phyloP scores from a whole-genome alignment of 2,888 invertebrate species.

The Platycheirus albimanus region DNA sequence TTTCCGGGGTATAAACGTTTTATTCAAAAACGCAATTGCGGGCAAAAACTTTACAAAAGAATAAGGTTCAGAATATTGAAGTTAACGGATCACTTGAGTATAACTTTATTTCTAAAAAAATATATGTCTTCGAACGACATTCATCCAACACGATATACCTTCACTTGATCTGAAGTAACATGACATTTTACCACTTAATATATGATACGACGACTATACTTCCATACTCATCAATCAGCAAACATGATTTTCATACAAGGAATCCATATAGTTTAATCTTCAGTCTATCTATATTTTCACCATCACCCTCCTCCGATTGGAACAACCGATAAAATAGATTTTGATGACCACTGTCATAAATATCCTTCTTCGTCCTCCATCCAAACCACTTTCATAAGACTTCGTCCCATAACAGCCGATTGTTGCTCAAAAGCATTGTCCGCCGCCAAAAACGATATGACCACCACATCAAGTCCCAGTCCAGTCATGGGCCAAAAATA shows the following conservation, averaged over 20 bases:
- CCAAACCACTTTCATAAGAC: not conserved
- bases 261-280: conserved; percentile 34
- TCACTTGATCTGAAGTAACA: not conserved
- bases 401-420: conserved; percentile 41
- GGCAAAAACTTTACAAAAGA: too few relatives aligned
- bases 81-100: too few relatives aligned
- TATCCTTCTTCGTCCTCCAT: conserved; percentile 30
- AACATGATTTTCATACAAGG: conserved; percentile 48
- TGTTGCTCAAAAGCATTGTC: conserved; percentile 36
- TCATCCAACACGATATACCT: not conserved
- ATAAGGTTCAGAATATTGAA: too few relatives aligned
- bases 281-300: conserved; percentile 24
- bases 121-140: too few relatives aligned
- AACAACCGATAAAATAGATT: conserved; percentile 69
- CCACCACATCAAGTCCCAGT: conserved; percentile 32
- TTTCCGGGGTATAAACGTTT: too few relatives aligned
- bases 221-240: conserved; percentile 50
- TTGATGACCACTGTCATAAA: conserved; percentile 73
- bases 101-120: too few relatives aligned
- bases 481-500: not conserved
- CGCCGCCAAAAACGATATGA: conserved; percentile 52
- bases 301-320: conserved; percentile 46
- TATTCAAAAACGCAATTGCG: too few relatives aligned
- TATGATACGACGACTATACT: not conserved
- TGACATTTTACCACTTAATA: conserved; percentile 6